Evolutionary conservation across 2,888 invertebrate genomes (phyloP), one percentile per base, ranked within the genome.

Genomic region (Hypselothyrea guttata): DNA sequence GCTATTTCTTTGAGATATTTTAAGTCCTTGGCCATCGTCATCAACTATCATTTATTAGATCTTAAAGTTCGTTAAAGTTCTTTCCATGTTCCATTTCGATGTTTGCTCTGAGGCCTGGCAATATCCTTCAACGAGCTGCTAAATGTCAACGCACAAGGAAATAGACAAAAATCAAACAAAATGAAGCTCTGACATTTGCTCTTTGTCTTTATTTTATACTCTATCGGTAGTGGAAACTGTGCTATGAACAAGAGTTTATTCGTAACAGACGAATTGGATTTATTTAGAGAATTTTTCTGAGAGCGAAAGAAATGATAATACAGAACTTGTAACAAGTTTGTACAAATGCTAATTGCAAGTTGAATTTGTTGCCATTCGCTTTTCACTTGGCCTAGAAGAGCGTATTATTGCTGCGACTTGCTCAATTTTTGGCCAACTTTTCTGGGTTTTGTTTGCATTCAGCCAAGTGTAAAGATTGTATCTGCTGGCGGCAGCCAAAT

Each of bases 131-230:
- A 47, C 15, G 13, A 16, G 12, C 40, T 33, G 55, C 44, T 38
- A 46, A 60, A 71, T 66, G 71, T 52, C 72, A 71, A 42, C 35
- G 18, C 27, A 16, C 11, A 11, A 33, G 11, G 16, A 11, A 18
- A 18, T 7, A n/a, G 4, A n/a, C 28, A 13, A 12, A 38, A 33
- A 27, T 5, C 27, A 47, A 45, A 11, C 16, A 38, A 18, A 15
- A 28, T 12, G 7, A 0, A 2, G 22, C 22, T 13, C 35, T 15
- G 8, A 37, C 5, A 41, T 33, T 45, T 48, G 9, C n/a, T 7
- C 16, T 22, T 30, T 8, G 18, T 4, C n/a, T 30, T 8, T 22
- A 18, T 11, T 4, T 8, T 22, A 18, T 11, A 3, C 22, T 5
- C 22, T 22, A 2, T 22, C 22, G 5, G 5, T 22, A 22, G 22